Evolutionary conservation across 2,888 invertebrate species (phyloP), one percentile per base, ranked within the genome.

Genomic region (Eulithis prunata): DNA sequence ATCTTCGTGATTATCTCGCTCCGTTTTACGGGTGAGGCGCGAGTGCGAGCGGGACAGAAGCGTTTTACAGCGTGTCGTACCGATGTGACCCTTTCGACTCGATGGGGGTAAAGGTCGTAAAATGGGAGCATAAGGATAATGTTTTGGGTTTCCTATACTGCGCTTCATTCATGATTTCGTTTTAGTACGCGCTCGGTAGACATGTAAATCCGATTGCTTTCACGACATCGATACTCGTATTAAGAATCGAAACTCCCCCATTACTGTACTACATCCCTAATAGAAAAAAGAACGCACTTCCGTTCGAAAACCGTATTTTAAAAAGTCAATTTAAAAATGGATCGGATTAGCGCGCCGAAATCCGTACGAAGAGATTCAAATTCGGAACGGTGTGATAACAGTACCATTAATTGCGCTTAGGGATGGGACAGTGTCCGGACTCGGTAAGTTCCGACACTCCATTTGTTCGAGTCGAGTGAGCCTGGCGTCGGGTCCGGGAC

Each of bases 41-140:
- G 77, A 61, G 92, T 72, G 79, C 57, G 86, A 91, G 78, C 68
- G 89, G 77, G 92, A 91, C 81, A 82, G 85, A 78, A 66, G 65
- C 69, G 72, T 86, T 66, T 90, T 87, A 87, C 88, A 80, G 87
- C 87, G 88, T 91, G 90, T 91, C 91, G 91, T 86, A 83, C 81
- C 83, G 83, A 85, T 86, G 90, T 90, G 92, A 91, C 91, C 92
- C 92, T 91, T 91, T 89, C 88, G 85, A 85, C 86, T 90, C 86
- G 91, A 92, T 91, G 91, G 92, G 90, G 92, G 91, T 91, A 90
- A 90, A 91, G 91, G 90, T 92, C 92, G 92, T 93, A 93, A 93
- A 93, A 91, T 91, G 91, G 90, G 89, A 92, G 91, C 93, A 93
- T 93, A 93, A 93, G 93, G 92, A 92, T 93, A 92, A 93, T 92